These are phyloP conservation scores for Lucilia sericata DNA, from an alignment of 1,140 invertebrate species.

Conservation along the genomic window DNA sequence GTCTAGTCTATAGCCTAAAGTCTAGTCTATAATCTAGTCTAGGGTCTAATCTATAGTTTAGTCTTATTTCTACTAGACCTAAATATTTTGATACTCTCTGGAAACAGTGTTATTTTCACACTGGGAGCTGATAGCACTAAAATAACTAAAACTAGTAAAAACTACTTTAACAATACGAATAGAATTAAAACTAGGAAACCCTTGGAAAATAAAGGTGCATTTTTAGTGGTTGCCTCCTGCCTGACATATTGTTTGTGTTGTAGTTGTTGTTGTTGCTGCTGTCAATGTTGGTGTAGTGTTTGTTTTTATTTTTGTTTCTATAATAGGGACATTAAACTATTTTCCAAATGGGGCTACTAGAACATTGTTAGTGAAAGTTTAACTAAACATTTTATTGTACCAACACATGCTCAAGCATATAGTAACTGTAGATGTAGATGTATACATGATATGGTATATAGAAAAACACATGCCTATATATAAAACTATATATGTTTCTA, in stretches of 20 bases:
- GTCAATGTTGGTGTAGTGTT: background rate
- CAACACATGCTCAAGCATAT: background rate
- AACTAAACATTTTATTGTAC: constrained; percentile 12
- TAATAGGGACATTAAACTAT: constrained; percentile 34
- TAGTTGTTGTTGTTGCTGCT: background rate
- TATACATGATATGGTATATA: too few species aligned
- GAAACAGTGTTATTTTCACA: too few species aligned
- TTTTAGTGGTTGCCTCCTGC: background rate
- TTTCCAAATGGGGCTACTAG: constrained; percentile 37
- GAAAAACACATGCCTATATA: too few species aligned
- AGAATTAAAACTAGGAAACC: constrained; percentile 8
- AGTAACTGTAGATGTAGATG: background rate
- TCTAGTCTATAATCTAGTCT: too few species aligned
- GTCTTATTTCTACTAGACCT: too few species aligned
- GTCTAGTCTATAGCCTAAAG: too few species aligned
- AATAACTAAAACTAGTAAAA: too few species aligned
- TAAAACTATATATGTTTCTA: too few species aligned
- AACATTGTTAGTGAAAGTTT: constrained; percentile 41
- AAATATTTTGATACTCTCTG: too few species aligned
- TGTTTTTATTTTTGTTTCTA: constrained; percentile 17
- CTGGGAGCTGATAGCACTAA: too few species aligned
- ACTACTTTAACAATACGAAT: background rate
- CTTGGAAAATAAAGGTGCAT: constrained; percentile 34
- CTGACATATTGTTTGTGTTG: background rate
- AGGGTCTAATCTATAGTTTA: too few species aligned